Percentiles rank a stretch among this genome's conserved stretches.
phyloP scores from a whole-genome alignment of 2,888 invertebrate genomes.

The Ornithoptera alexandrae region DNA sequence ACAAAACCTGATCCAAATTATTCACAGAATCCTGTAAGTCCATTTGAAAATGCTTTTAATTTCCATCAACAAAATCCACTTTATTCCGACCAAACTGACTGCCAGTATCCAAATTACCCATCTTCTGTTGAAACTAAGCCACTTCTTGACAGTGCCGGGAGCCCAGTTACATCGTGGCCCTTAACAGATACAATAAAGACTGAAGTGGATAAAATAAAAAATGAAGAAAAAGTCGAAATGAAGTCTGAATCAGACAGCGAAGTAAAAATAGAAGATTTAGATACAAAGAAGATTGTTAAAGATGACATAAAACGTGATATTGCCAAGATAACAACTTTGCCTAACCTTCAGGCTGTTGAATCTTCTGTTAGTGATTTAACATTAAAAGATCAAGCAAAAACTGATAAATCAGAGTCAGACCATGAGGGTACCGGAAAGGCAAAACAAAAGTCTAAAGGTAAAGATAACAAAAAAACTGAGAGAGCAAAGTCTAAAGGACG shows the following conservation, averaged over 20 bases:
- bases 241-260: conserved; percentile 78
- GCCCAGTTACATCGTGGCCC: conserved; percentile 69
- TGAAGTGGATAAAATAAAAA: conserved; percentile 67
- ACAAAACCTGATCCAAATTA: conserved; percentile 51
- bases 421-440: conserved; percentile 56
- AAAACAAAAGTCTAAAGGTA: conserved; percentile 54
- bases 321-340: conserved; percentile 32
- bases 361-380: conserved; percentile 39
- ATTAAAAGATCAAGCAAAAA: conserved; percentile 37
- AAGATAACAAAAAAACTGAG: conserved; percentile 55
- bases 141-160: conserved; percentile 63
- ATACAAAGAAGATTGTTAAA: conserved; percentile 71
- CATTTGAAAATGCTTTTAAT: conserved; percentile 51
- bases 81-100: conserved; percentile 51
- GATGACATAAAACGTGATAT: conserved; percentile 57
- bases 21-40: conserved; percentile 43
- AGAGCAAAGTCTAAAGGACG: conserved; percentile 61
- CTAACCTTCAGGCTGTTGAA: conserved; percentile 39
- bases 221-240: conserved; percentile 68
- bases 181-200: conserved; percentile 66
- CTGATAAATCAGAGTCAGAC: conserved; percentile 55
- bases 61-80: conserved; percentile 51
- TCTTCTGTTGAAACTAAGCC: conserved; percentile 64
- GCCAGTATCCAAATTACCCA: conserved; percentile 56
- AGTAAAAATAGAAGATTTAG: conserved; percentile 75